Conservation (phyloP, 2,797 vertebrate genomes). For the Myripristis murdjan region DNA sequence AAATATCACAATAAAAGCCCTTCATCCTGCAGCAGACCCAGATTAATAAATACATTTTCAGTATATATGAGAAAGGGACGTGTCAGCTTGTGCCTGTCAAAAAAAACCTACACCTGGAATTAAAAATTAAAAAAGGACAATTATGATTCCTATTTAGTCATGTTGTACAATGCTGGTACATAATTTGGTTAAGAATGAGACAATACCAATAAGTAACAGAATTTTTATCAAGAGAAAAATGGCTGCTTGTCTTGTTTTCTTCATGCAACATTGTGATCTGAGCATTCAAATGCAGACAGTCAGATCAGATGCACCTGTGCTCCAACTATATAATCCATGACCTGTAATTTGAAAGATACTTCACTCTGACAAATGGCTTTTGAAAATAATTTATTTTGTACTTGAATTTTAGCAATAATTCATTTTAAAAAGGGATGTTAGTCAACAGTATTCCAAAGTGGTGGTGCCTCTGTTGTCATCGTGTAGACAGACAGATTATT, state of each 20-base stretch:
- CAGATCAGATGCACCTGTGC: neutral
- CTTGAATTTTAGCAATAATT: neutral
- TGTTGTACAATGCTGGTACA: neutral
- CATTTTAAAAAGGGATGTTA: neutral
- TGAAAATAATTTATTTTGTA: slow-evolving; percentile 10
- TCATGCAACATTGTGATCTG: neutral
- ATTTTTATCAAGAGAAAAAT: too few species aligned
- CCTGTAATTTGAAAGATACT: slow-evolving; percentile 8
- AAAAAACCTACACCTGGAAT: neutral
- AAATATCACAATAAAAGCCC: too few species aligned
- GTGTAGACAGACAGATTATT: too few species aligned
- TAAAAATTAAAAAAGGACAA: too few species aligned
- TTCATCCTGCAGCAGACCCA: too few species aligned
- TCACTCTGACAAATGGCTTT: slow-evolving; percentile 33
- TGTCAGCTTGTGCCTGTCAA: too few species aligned
- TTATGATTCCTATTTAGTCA: neutral
- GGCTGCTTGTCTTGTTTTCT: too few species aligned
- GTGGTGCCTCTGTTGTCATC: neutral
- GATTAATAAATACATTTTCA: neutral
- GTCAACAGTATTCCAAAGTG: slow-evolving; percentile 18
- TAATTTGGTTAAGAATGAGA: neutral
- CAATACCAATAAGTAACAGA: too few species aligned
- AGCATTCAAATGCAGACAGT: slow-evolving; percentile 22
- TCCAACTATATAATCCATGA: neutral
- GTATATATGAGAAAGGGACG: neutral